Evolutionary conservation across 2,113 vertebrate genomes (phyloP), one percentile per base, ranked within the genome.

Genomic region (Malurus melanocephalus): DNA sequence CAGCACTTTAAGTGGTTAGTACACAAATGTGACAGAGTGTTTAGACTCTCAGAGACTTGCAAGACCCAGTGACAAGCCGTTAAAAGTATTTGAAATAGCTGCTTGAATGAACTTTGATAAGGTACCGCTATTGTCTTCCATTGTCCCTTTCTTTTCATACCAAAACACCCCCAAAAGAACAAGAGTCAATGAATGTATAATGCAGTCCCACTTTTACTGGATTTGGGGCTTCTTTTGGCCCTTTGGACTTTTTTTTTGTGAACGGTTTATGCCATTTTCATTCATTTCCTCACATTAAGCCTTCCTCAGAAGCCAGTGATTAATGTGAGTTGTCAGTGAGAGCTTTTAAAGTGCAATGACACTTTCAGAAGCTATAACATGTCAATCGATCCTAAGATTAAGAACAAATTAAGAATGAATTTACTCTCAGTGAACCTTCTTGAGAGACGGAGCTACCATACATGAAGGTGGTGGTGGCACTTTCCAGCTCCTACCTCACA

Each of bases 1-100:
- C 95, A 97, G 96, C 97, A 98, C 98, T 99, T 99, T 98, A 99
- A 98, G 98, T 98, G 97, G 98, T 99, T 98, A 98, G 98, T 99
- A 99, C 99, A 99, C 99, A 99, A 98, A 99, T 98, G 99, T 98
- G 98, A 99, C 98, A 99, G 98, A 98, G 98, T 95, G 97, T 96
- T 98, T 98, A 98, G 98, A 98, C 98, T 97, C 98, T 98, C 32
- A 59, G 97, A 97, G 97, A 97, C 98, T 98, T 97, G 97, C 97
- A 96, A 98, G 98, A 97, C 96, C 96, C 97, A 97, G 98, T 99
- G 99, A 99, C 99, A 99, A 98, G 98, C 98, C 98, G 98, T 99
- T 99, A 98, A 98, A 99, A 99, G 98, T 99, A 97, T 98, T 97
- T 98, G 97, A 98, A 98, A 98, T 98, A 94, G 97, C 98, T 98